Percentiles rank a stretch among this genome's conserved stretches.
These are phyloP conservation scores for Xerus inauris DNA, from an alignment of 2,113 vertebrate species.

Conservation along the genomic window DNA sequence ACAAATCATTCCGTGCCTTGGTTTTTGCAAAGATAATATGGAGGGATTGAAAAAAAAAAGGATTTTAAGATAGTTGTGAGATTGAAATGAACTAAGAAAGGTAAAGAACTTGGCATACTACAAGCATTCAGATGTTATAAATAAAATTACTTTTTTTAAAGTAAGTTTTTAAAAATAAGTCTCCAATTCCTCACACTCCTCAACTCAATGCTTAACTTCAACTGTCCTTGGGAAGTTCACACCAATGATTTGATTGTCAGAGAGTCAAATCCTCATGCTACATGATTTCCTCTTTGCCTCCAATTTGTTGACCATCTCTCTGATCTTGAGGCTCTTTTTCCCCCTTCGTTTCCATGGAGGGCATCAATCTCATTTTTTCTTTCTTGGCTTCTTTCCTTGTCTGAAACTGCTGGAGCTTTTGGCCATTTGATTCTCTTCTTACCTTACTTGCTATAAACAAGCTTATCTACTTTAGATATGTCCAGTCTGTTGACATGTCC, in stretches of 20 bases:
- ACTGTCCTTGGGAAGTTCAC: background rate
- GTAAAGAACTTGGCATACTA: background rate
- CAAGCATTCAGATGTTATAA: background rate
- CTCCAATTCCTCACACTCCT: background rate
- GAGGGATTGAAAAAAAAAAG: background rate
- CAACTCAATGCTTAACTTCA: background rate
- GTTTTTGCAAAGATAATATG: background rate
- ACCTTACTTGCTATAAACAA: background rate
- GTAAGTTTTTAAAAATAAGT: background rate
- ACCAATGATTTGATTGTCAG: background rate
- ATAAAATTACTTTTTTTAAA: background rate
- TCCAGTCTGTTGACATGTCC: background rate
- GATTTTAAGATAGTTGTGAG: background rate
- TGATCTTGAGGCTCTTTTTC: background rate
- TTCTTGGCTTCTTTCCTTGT: background rate
- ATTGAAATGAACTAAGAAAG: background rate
- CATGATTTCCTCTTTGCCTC: background rate
- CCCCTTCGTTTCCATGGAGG: background rate
- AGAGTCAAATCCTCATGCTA: background rate
- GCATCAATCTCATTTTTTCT: background rate
- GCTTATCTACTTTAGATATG: background rate
- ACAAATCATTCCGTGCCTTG: background rate
- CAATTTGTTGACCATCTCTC: background rate
- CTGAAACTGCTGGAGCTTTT: background rate
- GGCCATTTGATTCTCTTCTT: background rate